Percentiles rank a stretch among this genome's conserved stretches.
These are phyloP conservation scores for Petrolisthes cinctipes DNA, from an alignment of 2,888 invertebrate species.

Conservation along the genomic window DNA sequence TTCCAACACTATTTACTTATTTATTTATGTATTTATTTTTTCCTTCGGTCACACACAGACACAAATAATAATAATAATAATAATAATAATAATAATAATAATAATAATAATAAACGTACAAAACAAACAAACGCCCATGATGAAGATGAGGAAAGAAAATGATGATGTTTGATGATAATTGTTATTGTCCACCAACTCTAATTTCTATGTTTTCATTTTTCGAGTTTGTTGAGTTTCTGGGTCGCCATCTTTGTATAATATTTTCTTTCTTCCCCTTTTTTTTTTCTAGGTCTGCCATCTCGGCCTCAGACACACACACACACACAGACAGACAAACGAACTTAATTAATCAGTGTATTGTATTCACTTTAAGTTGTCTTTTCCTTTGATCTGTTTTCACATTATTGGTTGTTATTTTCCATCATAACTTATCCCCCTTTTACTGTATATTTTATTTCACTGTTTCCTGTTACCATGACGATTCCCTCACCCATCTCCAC, in stretches of 20 bases:
- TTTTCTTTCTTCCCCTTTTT: neutral
- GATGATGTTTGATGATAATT: neutral
- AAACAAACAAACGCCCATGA: neutral
- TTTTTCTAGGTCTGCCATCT: neutral
- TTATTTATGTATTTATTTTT: too few relatives aligned
- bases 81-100: too few relatives aligned
- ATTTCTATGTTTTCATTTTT: neutral
- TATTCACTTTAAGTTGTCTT: neutral
- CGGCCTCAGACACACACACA: neutral
- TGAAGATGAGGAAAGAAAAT: neutral
- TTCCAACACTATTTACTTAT: too few relatives aligned
- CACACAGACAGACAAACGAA: neutral
- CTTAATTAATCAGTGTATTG: neutral
- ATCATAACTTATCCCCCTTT: neutral
- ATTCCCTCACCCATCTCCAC: neutral
- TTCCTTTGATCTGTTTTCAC: neutral
- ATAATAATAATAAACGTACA: neutral
- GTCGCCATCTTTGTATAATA: neutral
- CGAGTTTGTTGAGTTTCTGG: neutral
- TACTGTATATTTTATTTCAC: neutral
- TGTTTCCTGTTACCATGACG: neutral
- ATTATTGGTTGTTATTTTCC: too few relatives aligned
- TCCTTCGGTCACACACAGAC: neutral
- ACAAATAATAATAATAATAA: neutral
- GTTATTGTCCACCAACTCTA: neutral